Evolutionary conservation across 2,888 invertebrate species (phyloP).

Genomic region (Platypus cylindrus): DNA sequence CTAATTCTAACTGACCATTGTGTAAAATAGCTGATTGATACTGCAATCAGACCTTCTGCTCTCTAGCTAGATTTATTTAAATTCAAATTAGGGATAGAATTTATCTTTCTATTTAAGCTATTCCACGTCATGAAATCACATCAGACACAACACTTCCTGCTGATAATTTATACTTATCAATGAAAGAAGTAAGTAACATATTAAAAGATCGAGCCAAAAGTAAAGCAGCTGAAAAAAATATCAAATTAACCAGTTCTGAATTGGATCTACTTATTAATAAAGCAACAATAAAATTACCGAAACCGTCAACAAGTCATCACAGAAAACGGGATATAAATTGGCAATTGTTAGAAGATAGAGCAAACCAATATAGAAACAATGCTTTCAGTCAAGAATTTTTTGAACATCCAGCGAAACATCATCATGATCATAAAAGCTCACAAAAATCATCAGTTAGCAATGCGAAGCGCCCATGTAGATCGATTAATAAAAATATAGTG

Average conservation of each 20-base stretch:
- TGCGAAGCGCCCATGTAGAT: no score
- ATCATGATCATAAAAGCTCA: constrained; percentile 4
- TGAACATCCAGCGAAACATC: constrained; percentile 6
- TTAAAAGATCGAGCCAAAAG: constrained; percentile 25
- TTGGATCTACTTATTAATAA: constrained; percentile 23
- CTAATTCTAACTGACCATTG: no score
- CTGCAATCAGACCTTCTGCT: no score
- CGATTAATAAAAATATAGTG: no score
- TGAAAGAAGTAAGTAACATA: constrained; percentile 24
- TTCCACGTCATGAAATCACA: no score
- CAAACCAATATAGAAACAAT: constrained; percentile 10
- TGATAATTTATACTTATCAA: constrained; percentile 12
- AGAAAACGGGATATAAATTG: constrained; percentile 13
- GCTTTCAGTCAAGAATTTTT: constrained; percentile 10
- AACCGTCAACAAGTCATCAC: constrained; percentile 14
- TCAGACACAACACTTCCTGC: no score
- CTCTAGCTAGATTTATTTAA: no score
- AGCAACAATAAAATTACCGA: constrained; percentile 21
- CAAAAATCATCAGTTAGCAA: no score
- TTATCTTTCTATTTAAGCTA: no score
- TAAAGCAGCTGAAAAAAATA: constrained; percentile 24
- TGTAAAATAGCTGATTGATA: no score
- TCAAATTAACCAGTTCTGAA: constrained; percentile 26
- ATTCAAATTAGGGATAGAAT: no score
- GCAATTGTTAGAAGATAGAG: constrained; percentile 11